phyloP scores from a whole-genome alignment of 2,797 vertebrate genomes.

The Pseudocheirus occidentalis region DNA sequence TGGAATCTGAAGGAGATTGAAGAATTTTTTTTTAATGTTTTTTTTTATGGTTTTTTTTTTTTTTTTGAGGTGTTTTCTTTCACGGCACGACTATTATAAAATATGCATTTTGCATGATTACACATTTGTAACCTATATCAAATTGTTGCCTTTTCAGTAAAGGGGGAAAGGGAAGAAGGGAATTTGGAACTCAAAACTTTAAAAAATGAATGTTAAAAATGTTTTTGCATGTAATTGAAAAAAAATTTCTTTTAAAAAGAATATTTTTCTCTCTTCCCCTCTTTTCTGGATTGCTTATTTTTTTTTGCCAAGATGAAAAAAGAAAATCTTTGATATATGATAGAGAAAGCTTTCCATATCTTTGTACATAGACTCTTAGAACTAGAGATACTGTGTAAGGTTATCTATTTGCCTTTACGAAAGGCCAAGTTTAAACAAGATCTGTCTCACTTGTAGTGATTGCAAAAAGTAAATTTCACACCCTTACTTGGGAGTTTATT shows the following conservation, averaged over 20 bases:
- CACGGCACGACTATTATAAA: background rate
- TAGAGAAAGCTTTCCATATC: background rate
- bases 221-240: background rate
- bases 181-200: background rate
- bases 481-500: background rate
- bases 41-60: background rate
- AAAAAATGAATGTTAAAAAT: background rate
- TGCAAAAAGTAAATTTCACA: background rate
- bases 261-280: background rate
- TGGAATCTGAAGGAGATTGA: background rate
- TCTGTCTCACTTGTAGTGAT: background rate
- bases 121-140: background rate
- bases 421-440: background rate
- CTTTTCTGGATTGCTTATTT: background rate
- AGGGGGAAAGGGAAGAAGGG: background rate
- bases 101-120: background rate
- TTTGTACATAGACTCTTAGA: background rate
- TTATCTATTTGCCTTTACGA: background rate
- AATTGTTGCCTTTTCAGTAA: background rate
- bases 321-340: background rate
- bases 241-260: background rate
- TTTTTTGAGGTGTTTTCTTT: background rate
- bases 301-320: background rate
- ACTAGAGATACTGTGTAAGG: background rate
- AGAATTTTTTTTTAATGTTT: background rate